Base-by-base conservation (phyloP, 2,888 invertebrate species). In the Heliconius charithonia region DNA sequence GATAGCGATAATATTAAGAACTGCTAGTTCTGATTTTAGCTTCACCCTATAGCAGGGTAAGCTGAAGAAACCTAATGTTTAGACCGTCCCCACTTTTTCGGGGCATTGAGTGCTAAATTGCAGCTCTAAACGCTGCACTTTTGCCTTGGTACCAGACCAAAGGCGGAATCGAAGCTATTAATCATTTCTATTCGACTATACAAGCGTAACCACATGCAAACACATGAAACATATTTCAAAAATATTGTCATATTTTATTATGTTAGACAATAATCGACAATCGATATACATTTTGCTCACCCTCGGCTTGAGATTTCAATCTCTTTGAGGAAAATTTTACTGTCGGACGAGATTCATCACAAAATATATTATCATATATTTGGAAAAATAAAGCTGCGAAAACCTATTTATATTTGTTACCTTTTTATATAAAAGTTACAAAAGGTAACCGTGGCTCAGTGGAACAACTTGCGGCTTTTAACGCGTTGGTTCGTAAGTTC, bases 211-310 rank as follows among this genome's bases (percentile, higher is more conserved):
- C 22, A 56, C 19, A 0, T 22, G 56, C 19, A 56, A 56, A 9
- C 3, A 22, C 22, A 22, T n/a, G 0, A 37, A 41, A 41, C 32
- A 25, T 25, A 67, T 41, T 67, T 37, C n/a, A n/a, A 67, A 37
- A 67, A 67, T 37, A 13, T 37, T 67, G n/a, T 19, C 4, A 37
- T 27, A 41, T 41, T 41, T 63, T 25, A 73, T 59, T 63, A 63
- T 19, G 41, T 63, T 63, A 27, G 27, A 74, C 22, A 63, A 62
- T 27, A 63, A 63, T 19, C 3, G 27, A 63, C 63, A 74, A 63
- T 63, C 74, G 27, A 41, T 74, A 63, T 45, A 62, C 74, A 74
- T 63, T 74, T 74, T 74, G 74, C 74, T 22, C 41, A 41, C 74
- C 41, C 63, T 74, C 74, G 27, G 63, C 74, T 16, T 10, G 37